Conservation (phyloP, 2,888 invertebrate genomes). For the Monochamus alternatus region DNA sequence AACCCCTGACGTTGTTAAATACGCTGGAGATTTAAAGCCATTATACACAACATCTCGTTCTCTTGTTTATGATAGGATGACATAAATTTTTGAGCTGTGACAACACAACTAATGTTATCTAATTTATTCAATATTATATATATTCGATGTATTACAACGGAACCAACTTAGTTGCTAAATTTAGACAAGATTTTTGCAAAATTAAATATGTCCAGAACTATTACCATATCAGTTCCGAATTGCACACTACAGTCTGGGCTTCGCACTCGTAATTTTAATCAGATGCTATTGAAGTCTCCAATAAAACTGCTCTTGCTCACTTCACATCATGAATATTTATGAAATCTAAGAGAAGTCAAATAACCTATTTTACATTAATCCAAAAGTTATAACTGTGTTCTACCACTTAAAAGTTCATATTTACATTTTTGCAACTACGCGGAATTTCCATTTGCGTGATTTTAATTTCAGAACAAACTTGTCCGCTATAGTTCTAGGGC, state of each 20-base stretch:
- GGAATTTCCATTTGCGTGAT: slow-evolving; percentile 30
- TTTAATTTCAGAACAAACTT: slow-evolving; percentile 41
- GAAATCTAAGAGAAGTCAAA: slow-evolving; percentile 44
- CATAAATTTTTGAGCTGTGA: too few species aligned
- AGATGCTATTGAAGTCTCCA: slow-evolving; percentile 48
- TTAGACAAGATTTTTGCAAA: not conserved
- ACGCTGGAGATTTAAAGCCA: too few species aligned
- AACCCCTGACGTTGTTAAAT: too few species aligned
- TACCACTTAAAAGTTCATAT: slow-evolving; percentile 46
- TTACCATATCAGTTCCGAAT: slow-evolving; percentile 30
- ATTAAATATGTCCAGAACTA: slow-evolving; percentile 31
- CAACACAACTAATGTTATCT: too few species aligned
- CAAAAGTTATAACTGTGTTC: slow-evolving; percentile 44
- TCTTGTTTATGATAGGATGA: too few species aligned
- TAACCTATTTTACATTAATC: slow-evolving; percentile 45
- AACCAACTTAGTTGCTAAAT: too few species aligned
- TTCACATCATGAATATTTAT: slow-evolving; percentile 51
- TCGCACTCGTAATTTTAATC: slow-evolving; percentile 45
- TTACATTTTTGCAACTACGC: slow-evolving; percentile 44
- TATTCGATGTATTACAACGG: too few species aligned
- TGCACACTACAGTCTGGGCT: slow-evolving; percentile 37
- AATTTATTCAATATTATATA: too few species aligned
- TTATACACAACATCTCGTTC: too few species aligned
- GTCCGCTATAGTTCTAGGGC: not conserved
- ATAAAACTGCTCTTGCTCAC: slow-evolving; percentile 50